Percentiles rank a stretch among this genome's conserved stretches.
Conservation (phyloP, 2,797 vertebrate genomes). For the Geotrypetes seraphini region DNA sequence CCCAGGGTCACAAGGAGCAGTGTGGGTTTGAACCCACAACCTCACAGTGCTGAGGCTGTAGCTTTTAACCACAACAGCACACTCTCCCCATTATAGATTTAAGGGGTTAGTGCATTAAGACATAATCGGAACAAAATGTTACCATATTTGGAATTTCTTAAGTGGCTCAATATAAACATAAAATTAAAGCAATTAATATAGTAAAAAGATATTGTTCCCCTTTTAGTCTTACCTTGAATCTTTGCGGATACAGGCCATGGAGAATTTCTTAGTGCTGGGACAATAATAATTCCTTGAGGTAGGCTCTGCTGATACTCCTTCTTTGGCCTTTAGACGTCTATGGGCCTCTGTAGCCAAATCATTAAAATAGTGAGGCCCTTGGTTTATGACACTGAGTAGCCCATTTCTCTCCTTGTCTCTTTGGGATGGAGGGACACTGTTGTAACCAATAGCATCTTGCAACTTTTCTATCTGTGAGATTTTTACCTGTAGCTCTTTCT, state of each 20-base stretch:
- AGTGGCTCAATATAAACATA: too few relatives aligned
- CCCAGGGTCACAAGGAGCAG: too few relatives aligned
- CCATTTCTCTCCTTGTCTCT: constrained; percentile 23
- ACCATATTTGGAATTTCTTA: too few relatives aligned
- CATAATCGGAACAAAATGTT: too few relatives aligned
- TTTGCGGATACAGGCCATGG: constrained; percentile 36
- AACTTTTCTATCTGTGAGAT: constrained; percentile 63
- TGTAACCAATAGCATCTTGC: constrained; percentile 62
- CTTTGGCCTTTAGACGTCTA: constrained; percentile 59
- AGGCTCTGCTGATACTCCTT: constrained; percentile 68
- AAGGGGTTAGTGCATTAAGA: too few relatives aligned
- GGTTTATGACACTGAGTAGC: constrained; percentile 56
- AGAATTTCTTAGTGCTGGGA: constrained; percentile 22
- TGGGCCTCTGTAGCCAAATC: constrained; percentile 59
- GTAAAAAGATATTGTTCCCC: too few relatives aligned
- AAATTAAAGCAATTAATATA: too few relatives aligned
- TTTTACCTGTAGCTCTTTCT: constrained; percentile 53
- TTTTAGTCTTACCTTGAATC: constrained; percentile 46
- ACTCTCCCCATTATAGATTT: too few relatives aligned
- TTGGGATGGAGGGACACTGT: constrained; percentile 26
- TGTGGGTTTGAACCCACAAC: too few relatives aligned
- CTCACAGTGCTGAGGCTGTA: too few relatives aligned
- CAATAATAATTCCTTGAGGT: constrained; percentile 54
- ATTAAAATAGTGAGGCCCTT: constrained; percentile 56
- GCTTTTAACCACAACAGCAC: too few relatives aligned